These are phyloP conservation scores for Drosophila sproati DNA, from an alignment of 1,140 invertebrate species.

Conservation along the genomic window DNA sequence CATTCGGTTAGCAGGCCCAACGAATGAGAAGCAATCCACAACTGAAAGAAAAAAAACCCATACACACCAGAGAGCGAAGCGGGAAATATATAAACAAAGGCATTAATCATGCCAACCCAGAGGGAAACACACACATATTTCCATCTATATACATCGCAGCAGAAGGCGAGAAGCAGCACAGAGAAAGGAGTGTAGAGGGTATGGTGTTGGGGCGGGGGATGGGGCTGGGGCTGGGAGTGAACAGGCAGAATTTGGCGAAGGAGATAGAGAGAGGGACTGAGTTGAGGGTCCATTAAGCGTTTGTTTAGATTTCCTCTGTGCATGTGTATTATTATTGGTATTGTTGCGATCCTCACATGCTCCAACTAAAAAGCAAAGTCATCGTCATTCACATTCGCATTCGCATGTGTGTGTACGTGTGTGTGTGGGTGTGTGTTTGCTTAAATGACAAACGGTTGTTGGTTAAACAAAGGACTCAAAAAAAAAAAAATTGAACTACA, in stretches of 20 bases:
- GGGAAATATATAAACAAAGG: constrained; percentile 79
- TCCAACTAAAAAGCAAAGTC: constrained; percentile 62
- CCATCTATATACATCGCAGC: not conserved
- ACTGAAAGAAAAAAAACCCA: constrained; percentile 34
- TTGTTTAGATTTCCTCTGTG: constrained; percentile 30
- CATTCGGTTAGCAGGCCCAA: constrained; percentile 55
- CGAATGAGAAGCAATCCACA: not conserved
- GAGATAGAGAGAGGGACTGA: constrained; percentile 6
- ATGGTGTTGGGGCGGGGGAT: too few species aligned
- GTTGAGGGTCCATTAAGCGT: constrained; percentile 42
- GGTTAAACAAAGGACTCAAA: constrained; percentile 38
- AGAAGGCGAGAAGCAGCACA: too few species aligned
- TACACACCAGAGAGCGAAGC: constrained; percentile 44
- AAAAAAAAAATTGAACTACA: constrained; percentile 48
- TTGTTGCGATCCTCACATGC: constrained; percentile 1
- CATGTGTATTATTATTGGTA: constrained; percentile 7
- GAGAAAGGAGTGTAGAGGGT: too few species aligned
- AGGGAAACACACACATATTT: constrained; percentile 14
- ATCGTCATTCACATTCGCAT: constrained; percentile 22
- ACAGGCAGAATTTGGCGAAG: constrained; percentile 10
- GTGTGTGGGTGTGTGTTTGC: constrained; percentile 41
- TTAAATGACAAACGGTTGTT: constrained; percentile 70
- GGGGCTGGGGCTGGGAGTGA: not conserved
- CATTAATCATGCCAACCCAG: constrained; percentile 77
- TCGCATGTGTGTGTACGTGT: not conserved